Base-by-base conservation (phyloP, 2,888 invertebrate species). In the Dolichopus griseipennis region DNA sequence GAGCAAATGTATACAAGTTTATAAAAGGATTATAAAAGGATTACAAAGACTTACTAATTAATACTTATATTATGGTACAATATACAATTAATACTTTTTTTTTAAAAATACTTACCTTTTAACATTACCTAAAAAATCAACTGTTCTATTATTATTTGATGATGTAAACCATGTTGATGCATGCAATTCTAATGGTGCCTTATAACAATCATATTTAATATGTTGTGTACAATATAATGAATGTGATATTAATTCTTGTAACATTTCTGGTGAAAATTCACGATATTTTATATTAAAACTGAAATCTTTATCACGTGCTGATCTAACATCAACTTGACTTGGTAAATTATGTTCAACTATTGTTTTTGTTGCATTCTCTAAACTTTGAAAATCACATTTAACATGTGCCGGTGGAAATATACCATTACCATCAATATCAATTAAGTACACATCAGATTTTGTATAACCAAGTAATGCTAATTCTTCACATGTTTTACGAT, bases 341-440 rank as follows among this genome's bases (percentile, higher is more conserved):
- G 93, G 93, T 62, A 95, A 81, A 82, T 95, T 95, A 77, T 95
- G 95, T 76, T 94, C 93, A 0, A 95, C 93, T 72, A 94, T 93
- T 6, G 90, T 91, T 72, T 94, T 94, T 0, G 92, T 92, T 0
- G 88, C 86, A 76, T 93, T 92, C 70, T 92, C 92, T 74, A 91
- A 85, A 63, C 90, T 90, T 77, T 93, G 93, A 78, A 96, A 96
- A 77, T 94, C 92, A 78, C 96, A 97, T 75, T 93, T 90, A 0
- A 96, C 95, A 75, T 93, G 90, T 0, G 94, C 93, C 0, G 95
- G 95, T 4, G 95, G 93, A 76, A 94, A 92, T 69, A 91, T 88
- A 0, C 96, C 96, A 77, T 94, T 94, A 0, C 96, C 95, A 77
- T 97, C 96, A 67, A 96, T 93, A 77, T 97, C 96, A 74, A 96